A percentile compares a stretch with the other conserved stretches of the same genome.
Evolutionary conservation across 1,140 invertebrate species (phyloP).

Genomic region (Tetragonula clypearis): DNA sequence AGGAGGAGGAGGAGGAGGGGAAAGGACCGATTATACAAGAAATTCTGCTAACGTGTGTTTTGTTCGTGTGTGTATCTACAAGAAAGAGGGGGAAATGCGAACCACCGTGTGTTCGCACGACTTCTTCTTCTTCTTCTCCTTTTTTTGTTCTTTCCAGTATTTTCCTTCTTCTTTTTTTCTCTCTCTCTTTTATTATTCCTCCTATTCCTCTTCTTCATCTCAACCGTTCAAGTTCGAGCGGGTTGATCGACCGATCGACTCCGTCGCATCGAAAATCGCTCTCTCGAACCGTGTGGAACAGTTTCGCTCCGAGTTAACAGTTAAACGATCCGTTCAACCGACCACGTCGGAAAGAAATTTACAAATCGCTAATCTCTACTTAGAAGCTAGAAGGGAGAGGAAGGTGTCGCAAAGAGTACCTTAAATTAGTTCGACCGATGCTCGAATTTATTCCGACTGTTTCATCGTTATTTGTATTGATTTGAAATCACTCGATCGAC

Average conservation of each 20-base stretch:
- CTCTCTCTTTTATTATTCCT: background rate
- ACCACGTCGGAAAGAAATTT: constrained; percentile 55
- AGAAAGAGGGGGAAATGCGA: constrained; percentile 56
- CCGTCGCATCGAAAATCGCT: constrained; percentile 3
- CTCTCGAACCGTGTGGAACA: constrained; percentile 8
- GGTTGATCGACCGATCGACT: constrained; percentile 9
- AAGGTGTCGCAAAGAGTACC: background rate
- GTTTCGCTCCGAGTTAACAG: constrained; percentile 35
- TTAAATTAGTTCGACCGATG: constrained; percentile 37
- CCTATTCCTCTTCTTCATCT: background rate
- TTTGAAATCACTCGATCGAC: background rate
- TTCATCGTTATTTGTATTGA: background rate
- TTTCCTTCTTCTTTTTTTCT: background rate
- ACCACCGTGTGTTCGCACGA: background rate
- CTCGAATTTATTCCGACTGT: background rate
- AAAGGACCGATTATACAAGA: constrained; percentile 72
- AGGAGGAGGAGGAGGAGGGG: background rate
- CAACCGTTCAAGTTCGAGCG: background rate
- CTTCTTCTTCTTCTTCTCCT: background rate
- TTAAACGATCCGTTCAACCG: constrained; percentile 14
- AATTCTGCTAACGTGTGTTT: constrained; percentile 67
- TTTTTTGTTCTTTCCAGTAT: background rate
- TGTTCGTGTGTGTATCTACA: constrained; percentile 74
- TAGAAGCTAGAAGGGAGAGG: constrained; percentile 43
- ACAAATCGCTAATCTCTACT: constrained; percentile 60